phyloP scores from a whole-genome alignment of 2,113 vertebrate genomes.

The Pelvicachromis taeniatus region DNA sequence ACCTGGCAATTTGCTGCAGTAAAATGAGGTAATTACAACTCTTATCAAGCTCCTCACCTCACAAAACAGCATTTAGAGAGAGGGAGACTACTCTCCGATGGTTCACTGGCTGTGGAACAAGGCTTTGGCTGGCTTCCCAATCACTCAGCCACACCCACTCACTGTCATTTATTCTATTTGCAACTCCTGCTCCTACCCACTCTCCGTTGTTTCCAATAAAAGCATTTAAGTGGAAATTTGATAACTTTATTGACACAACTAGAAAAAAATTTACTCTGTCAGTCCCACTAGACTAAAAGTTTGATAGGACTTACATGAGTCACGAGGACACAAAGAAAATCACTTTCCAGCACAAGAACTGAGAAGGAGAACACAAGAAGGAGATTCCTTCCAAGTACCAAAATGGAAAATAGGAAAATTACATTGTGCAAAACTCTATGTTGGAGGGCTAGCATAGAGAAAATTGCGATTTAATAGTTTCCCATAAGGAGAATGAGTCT shows the following conservation, averaged over 20 bases:
- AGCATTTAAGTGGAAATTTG: constrained; percentile 15
- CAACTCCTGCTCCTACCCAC: not conserved
- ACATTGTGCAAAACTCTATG: constrained; percentile 1
- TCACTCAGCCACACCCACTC: constrained; percentile 39
- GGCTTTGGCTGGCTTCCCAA: constrained; percentile 45
- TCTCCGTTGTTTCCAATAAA: constrained; percentile 8
- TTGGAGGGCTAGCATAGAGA: constrained; percentile 11
- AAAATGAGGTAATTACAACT: constrained; percentile 69
- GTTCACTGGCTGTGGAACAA: constrained; percentile 43
- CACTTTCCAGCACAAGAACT: constrained; percentile 4
- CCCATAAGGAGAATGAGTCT: constrained; percentile 11
- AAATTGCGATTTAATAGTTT: constrained; percentile 33
- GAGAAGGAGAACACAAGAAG: too few species aligned
- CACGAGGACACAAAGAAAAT: constrained; percentile 2
- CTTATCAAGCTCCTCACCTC: constrained; percentile 61
- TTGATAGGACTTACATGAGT: constrained; percentile 6
- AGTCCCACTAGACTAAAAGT: not conserved
- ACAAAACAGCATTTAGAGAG: constrained; percentile 58
- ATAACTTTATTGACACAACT: constrained; percentile 22
- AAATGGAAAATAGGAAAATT: not conserved
- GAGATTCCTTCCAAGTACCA: not conserved
- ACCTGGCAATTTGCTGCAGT: constrained; percentile 61
- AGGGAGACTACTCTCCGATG: constrained; percentile 34
- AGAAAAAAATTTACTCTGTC: not conserved
- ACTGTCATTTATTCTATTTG: constrained; percentile 18